Conservation (phyloP, 2,797 vertebrate genomes). For the Hyperoplus immaculatus region DNA sequence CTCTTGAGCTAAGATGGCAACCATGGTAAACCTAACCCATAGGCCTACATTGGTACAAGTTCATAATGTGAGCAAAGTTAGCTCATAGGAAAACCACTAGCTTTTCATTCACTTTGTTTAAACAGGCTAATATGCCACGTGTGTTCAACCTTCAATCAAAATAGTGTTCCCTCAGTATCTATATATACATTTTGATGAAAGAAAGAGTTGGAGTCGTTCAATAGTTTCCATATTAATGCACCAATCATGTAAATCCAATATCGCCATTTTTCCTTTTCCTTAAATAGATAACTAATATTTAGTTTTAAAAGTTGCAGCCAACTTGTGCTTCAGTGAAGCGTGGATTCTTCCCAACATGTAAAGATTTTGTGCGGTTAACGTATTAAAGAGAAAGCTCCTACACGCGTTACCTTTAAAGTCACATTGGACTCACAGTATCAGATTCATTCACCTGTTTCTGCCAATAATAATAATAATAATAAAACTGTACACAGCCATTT, state of each 20-base stretch:
- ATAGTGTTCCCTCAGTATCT: no score
- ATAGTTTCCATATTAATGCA: neutral
- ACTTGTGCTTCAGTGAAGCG: neutral
- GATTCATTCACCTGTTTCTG: slow-evolving; percentile 91
- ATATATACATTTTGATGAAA: no score
- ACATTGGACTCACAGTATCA: slow-evolving; percentile 93
- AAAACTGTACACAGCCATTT: slow-evolving; percentile 81
- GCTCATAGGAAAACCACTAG: no score
- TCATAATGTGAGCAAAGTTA: no score
- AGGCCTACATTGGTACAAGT: no score
- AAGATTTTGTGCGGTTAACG: no score
- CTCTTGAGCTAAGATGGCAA: neutral
- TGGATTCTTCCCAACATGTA: no score
- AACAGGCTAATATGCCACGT: no score
- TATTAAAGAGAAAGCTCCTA: slow-evolving; percentile 51
- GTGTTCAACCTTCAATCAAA: no score
- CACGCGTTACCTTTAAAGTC: slow-evolving; percentile 85
- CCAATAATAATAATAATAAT: slow-evolving; percentile 89
- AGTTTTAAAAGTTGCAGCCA: neutral
- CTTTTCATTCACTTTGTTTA: no score
- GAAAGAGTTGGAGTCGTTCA: no score
- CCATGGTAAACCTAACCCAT: neutral
- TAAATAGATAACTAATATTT: neutral
- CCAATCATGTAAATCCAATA: neutral
- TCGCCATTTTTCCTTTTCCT: neutral